Evolutionary conservation across 2,888 invertebrate genomes (phyloP).

Genomic region (Noctua janthina): DNA sequence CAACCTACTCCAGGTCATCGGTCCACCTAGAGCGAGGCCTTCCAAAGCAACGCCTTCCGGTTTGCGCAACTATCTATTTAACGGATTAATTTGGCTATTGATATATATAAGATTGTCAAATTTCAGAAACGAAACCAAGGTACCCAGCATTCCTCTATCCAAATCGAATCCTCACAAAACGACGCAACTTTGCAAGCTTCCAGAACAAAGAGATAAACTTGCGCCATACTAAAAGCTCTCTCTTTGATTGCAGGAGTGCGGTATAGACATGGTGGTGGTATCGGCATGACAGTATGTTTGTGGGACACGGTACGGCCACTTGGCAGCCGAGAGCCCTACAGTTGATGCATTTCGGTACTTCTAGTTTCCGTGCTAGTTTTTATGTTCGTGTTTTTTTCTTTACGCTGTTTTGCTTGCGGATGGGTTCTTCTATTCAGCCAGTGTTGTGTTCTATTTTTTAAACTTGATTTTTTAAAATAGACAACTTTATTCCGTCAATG

Average conservation of each 20-base stretch:
- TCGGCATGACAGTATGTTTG: conserved; percentile 67
- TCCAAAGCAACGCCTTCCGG: too few relatives aligned
- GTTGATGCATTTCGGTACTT: conserved; percentile 82
- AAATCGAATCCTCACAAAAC: conserved; percentile 51
- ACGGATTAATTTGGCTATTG: neutral
- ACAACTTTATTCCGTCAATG: neutral
- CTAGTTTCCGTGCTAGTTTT: conserved; percentile 69
- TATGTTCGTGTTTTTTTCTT: conserved; percentile 59
- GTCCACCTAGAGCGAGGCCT: too few relatives aligned
- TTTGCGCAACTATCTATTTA: too few relatives aligned
- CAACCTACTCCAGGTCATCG: too few relatives aligned
- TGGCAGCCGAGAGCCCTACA: conserved; percentile 74
- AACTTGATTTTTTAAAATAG: neutral
- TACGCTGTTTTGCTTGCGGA: conserved; percentile 45
- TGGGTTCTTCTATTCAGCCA: conserved; percentile 34
- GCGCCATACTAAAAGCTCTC: conserved; percentile 81
- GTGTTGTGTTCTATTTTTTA: conserved; percentile 29
- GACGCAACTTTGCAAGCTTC: conserved; percentile 37
- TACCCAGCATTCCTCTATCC: conserved; percentile 13
- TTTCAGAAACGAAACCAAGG: conserved; percentile 13
- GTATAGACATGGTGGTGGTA: conserved; percentile 59
- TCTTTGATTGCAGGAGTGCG: conserved; percentile 81
- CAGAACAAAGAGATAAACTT: conserved; percentile 74
- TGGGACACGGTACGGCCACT: conserved; percentile 73
- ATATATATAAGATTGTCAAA: conserved; percentile 9